Percentiles rank a stretch among this genome's conserved stretches.
These are phyloP conservation scores for Cylindroiulus punctatus DNA, from an alignment of 2,888 invertebrate genomes.

Conservation along the genomic window DNA sequence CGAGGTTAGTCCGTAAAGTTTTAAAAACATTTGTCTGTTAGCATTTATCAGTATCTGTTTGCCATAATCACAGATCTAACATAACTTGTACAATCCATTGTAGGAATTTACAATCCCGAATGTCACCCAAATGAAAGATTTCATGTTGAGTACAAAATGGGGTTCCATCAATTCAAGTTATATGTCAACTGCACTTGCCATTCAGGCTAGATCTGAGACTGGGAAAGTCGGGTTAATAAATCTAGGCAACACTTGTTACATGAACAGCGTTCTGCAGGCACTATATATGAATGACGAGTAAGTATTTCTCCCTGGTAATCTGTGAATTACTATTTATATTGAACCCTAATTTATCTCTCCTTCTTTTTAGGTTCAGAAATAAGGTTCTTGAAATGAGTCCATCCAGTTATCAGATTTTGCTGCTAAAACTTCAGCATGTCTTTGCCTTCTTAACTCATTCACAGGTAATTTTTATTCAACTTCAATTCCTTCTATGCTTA, in stretches of 20 bases:
- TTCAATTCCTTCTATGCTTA: too few species aligned
- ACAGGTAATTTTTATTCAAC: slow-evolving; percentile 18
- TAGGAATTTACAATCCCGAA: slow-evolving; percentile 1
- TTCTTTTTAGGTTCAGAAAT: slow-evolving; percentile 56
- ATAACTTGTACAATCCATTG: background rate
- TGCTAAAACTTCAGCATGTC: slow-evolving; percentile 77
- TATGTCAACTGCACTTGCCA: background rate
- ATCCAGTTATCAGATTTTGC: slow-evolving; percentile 69
- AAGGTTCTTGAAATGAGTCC: slow-evolving; percentile 57
- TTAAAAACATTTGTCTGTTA: background rate
- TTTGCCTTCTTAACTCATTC: slow-evolving; percentile 73
- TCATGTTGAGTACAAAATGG: slow-evolving; percentile 52
- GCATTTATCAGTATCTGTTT: background rate
- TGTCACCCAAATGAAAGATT: slow-evolving; percentile 49
- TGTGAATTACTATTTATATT: background rate
- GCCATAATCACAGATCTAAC: background rate
- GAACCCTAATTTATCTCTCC: too few species aligned
- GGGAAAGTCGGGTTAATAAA: slow-evolving; percentile 80
- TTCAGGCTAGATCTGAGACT: slow-evolving; percentile 61
- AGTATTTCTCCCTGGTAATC: slow-evolving; percentile 54
- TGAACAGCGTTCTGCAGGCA: slow-evolving; percentile 88
- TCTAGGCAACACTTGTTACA: slow-evolving; percentile 88
- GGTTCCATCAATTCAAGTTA: background rate
- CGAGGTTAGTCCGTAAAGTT: slow-evolving; percentile 61
- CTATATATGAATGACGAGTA: slow-evolving; percentile 80